Evolutionary conservation across 2,113 vertebrate genomes (phyloP), one percentile per base, ranked within the genome.

Genomic region (Arenaria interpres): DNA sequence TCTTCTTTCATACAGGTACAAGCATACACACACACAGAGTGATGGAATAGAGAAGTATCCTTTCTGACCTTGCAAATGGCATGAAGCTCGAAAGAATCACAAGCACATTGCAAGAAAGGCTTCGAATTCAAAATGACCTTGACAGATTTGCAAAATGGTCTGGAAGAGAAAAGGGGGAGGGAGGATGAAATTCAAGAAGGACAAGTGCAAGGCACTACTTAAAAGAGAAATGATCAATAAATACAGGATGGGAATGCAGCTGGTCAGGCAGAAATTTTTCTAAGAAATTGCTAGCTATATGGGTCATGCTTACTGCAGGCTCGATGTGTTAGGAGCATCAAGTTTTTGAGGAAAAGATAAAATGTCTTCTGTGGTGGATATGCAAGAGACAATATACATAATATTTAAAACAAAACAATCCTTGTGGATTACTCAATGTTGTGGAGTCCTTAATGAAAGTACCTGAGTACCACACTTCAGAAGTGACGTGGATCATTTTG

Each of bases 161-260:
- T 91, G 76, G 64, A 92, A 95, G 80, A 95, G 10, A 77, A 86
- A 50, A 81, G 22, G 41, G 17, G 25, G 63, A 62, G 14, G 41
- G 28, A 86, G n/a, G 20, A 74, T 50, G 56, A 81, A 95, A 89
- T 81, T 80, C 56, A 91, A 71, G 71, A 79, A 69, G 60, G 72
- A 74, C 33, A 81, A 84, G 22, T 50, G 33, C 37, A 81, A 90
- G 37, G 20, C 4, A 5, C 13, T 84, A 46, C 53, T 64, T 86
- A 63, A 83, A 76, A 93, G n/a, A 76, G 32, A 91, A 93, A 74
- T 93, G 22, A 86, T 91, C 80, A 82, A 39, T 88, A 90, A 64
- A 82, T 68, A 56, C 2, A 11, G 37, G 59, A 59, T 63, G 33
- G 53, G 13, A 66, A 10, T 43, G 21, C 24, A 86, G 20, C 41